Conservation (phyloP, 2,113 vertebrate genomes). For the Glaucidium brasilianum region DNA sequence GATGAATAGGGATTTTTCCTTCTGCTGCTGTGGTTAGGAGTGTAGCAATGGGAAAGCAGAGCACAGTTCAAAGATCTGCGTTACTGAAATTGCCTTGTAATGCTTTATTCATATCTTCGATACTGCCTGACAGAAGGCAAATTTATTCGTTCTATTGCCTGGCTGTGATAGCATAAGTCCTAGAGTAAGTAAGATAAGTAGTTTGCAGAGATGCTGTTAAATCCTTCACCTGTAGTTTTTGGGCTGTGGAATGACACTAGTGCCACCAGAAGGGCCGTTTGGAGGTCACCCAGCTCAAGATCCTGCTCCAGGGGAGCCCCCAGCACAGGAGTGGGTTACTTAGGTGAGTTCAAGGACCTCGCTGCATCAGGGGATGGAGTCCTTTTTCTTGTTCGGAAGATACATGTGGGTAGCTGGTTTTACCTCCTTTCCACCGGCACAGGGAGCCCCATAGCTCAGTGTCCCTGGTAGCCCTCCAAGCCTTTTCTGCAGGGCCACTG, state of each 20-base stretch:
- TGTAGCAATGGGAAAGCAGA: background rate
- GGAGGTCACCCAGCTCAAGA: background rate
- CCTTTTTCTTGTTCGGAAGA: background rate
- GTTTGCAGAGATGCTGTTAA: background rate
- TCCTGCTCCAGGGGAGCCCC: background rate
- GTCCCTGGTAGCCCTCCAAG: background rate
- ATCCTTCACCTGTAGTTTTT: background rate
- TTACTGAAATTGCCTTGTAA: constrained; percentile 2
- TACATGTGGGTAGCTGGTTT: background rate
- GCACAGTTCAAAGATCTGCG: constrained; percentile 20
- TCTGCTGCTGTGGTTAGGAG: background rate
- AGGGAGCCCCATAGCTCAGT: background rate
- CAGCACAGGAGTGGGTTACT: rapidly evolving
- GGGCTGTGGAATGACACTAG: background rate
- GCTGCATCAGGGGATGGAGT: background rate
- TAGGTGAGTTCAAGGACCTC: background rate
- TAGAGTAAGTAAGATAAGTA: background rate
- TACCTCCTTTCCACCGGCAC: background rate
- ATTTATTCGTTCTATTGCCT: constrained; percentile 18
- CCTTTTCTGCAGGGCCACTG: background rate
- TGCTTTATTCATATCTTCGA: constrained; percentile 50
- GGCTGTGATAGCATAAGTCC: background rate
- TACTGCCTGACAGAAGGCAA: constrained; percentile 7
- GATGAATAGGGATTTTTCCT: constrained; percentile 17
- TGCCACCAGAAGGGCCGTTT: background rate